Percentiles rank a stretch among this genome's conserved stretches.
These are phyloP conservation scores for Aphaenogaster ashmeadi DNA, from an alignment of 1,140 invertebrate genomes.

Conservation along the genomic window DNA sequence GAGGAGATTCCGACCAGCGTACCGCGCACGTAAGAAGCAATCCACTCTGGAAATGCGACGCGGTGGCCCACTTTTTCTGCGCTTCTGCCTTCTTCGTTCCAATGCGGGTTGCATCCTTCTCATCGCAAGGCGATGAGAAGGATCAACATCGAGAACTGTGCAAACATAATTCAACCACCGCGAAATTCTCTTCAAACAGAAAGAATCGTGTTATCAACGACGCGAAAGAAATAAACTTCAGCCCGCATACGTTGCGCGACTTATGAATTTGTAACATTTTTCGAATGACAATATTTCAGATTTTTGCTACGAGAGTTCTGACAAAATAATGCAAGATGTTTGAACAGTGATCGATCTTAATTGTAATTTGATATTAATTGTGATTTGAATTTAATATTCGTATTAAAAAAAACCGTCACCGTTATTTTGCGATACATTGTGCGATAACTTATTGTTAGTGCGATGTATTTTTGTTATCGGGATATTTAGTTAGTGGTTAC, in stretches of 20 bases:
- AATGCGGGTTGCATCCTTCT: conserved; percentile 1
- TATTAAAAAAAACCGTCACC: not conserved
- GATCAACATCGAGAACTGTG: not conserved
- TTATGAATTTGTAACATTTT: not conserved
- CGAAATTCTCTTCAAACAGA: conserved; percentile 1
- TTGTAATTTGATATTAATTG: not conserved
- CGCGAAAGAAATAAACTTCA: conserved; percentile 1
- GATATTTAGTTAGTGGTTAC: not conserved
- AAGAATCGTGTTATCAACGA: not conserved
- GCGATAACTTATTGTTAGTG: not conserved
- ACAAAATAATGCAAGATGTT: not conserved
- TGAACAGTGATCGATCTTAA: not conserved
- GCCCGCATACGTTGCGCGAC: not conserved
- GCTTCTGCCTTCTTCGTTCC: conserved; percentile 15
- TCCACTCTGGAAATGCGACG: conserved; percentile 48
- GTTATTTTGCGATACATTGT: not conserved
- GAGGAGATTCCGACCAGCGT: conserved; percentile 26
- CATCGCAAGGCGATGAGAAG: not conserved
- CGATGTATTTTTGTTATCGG: not conserved
- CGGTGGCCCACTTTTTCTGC: conserved; percentile 49
- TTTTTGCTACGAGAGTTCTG: not conserved
- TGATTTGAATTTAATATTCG: not conserved
- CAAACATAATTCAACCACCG: conserved; percentile 11
- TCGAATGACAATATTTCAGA: not conserved
- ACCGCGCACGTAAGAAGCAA: conserved; percentile 22